Evolutionary conservation across 2,797 vertebrate genomes (phyloP).

Genomic region (Chloroceryle inda): DNA sequence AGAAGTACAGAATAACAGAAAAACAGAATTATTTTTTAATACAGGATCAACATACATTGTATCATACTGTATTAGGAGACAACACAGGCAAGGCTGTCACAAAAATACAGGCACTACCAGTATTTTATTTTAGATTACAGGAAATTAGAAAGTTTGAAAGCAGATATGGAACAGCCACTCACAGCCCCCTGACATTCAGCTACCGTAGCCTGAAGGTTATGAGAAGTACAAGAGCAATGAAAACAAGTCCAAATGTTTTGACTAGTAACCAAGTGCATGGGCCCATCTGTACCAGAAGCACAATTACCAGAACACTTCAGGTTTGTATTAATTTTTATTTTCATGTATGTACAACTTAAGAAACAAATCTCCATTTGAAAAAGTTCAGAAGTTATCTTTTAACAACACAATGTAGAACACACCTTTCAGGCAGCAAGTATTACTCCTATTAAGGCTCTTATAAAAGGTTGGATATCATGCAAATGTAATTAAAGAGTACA

Average conservation of each 20-base stretch:
- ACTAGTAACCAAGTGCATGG: neutral
- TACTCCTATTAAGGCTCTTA: constrained; percentile 49
- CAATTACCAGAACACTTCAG: neutral
- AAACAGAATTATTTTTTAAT: neutral
- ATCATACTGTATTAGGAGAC: neutral
- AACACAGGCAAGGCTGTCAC: neutral
- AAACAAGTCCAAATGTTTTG: neutral
- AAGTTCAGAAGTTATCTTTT: constrained; percentile 12
- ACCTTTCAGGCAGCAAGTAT: constrained; percentile 38
- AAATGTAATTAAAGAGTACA: constrained; percentile 29
- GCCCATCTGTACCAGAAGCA: neutral
- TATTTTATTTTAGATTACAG: neutral
- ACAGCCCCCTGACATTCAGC: neutral
- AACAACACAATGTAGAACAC: neutral
- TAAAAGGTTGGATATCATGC: constrained; percentile 32
- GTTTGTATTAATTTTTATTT: constrained; percentile 47
- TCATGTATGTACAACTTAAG: constrained; percentile 34
- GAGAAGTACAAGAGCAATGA: neutral
- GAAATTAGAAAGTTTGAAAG: neutral
- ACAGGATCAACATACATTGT: neutral
- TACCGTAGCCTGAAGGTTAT: neutral
- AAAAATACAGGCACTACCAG: neutral
- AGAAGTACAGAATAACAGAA: neutral
- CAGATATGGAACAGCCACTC: neutral
- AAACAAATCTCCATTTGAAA: constrained; percentile 29